A percentile compares a stretch with the other conserved stretches of the same genome.
Conservation (phyloP, 2,888 invertebrate species). For the Lepidocyrtinus sp. region DNA sequence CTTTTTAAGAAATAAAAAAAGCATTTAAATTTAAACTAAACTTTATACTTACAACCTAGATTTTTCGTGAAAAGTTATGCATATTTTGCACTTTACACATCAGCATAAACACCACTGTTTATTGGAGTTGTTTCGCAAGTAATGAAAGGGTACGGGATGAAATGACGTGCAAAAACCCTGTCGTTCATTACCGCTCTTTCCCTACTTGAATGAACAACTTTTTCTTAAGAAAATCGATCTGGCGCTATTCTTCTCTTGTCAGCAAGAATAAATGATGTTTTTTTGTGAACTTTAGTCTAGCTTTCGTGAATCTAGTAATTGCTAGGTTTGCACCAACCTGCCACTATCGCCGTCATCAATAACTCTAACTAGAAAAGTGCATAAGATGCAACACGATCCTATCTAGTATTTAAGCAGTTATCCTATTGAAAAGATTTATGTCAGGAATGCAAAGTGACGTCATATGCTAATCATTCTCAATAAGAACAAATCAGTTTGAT, state of each 20-base stretch:
- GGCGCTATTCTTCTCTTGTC: neutral
- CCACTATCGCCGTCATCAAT: neutral
- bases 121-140: neutral
- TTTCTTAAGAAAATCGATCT: neutral
- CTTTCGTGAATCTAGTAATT: neutral
- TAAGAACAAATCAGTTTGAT: no score
- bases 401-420: no score
- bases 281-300: neutral
- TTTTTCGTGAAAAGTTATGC: slow-evolving; percentile 38
- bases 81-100: slow-evolving; percentile 54
- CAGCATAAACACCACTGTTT: slow-evolving; percentile 37
- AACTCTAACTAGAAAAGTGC: neutral
- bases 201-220: no score
- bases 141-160: neutral
- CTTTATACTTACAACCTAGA: neutral
- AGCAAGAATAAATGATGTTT: neutral
- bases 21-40: slow-evolving; percentile 12
- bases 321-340: neutral
- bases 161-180: neutral
- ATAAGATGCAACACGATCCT: neutral
- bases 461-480: no score
- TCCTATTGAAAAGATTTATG: no score
- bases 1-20: slow-evolving; percentile 30
- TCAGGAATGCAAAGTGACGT: no score
- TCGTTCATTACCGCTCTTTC: neutral